Conservation (phyloP, 2,113 vertebrate genomes). For the Malurus cyaneus region DNA sequence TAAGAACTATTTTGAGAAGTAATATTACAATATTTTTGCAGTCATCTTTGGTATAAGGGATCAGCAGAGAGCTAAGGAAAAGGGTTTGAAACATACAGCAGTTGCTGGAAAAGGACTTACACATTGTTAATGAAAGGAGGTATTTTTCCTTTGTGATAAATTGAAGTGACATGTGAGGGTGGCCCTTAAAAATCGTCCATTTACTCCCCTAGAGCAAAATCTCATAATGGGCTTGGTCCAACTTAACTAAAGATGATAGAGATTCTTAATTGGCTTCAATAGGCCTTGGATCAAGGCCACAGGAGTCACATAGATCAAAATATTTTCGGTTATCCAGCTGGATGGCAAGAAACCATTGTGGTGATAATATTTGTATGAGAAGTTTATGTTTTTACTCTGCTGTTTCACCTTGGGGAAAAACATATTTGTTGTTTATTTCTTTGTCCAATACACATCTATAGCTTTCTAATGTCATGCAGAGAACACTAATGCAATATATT, state of each 20-base stretch:
- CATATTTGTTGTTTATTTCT: neutral
- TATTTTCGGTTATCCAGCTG: neutral
- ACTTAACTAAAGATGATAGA: neutral
- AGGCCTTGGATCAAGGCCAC: neutral
- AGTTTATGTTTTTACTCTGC: neutral
- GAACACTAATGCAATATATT: slow-evolving; percentile 47
- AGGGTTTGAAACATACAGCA: neutral
- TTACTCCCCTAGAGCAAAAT: slow-evolving; percentile 17
- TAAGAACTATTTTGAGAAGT: slow-evolving; percentile 22
- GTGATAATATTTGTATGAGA: neutral
- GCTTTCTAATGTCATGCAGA: slow-evolving; percentile 27
- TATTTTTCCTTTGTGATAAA: slow-evolving; percentile 8
- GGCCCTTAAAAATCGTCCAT: slow-evolving; percentile 33
- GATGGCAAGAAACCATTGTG: neutral
- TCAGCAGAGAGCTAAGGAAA: neutral
- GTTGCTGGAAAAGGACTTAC: neutral
- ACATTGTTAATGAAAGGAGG: slow-evolving; percentile 7
- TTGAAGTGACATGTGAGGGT: neutral
- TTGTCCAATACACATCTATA: neutral
- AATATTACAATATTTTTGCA: slow-evolving; percentile 5
- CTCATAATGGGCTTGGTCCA: neutral
- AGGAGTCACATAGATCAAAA: neutral
- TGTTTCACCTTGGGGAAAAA: neutral
- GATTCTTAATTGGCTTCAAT: slow-evolving; percentile 7
- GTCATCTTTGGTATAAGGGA: neutral